Evolutionary conservation across 2,888 invertebrate species (phyloP).

Genomic region (Anarsia innoxiella): DNA sequence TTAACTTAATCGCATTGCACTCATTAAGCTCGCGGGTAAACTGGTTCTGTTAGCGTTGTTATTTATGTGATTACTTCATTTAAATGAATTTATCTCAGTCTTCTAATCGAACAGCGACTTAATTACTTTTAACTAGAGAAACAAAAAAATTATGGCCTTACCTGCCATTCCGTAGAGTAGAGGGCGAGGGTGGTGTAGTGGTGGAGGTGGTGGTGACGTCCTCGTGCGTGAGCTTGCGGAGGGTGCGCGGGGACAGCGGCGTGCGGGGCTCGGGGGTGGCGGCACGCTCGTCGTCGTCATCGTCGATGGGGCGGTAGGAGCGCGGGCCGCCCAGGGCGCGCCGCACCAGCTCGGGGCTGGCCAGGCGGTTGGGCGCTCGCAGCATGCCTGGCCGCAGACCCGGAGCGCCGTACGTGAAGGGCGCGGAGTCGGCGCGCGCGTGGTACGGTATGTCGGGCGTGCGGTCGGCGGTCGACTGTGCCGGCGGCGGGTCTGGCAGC

Average conservation of each 20-base stretch:
- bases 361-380: constrained; percentile 82
- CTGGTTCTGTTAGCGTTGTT: constrained; percentile 30
- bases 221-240: constrained; percentile 56
- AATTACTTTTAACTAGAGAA: too few relatives aligned
- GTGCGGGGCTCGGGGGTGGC: constrained; percentile 47
- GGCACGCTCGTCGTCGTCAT: constrained; percentile 57
- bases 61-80: constrained; percentile 23
- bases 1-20: constrained; percentile 23
- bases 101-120: too few relatives aligned
- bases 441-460: constrained; percentile 87
- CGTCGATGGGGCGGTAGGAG: constrained; percentile 53
- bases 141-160: constrained; percentile 25
- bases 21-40: constrained; percentile 24
- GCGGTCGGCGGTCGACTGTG: constrained; percentile 68
- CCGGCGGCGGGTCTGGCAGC: constrained; percentile 77
- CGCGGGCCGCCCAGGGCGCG: constrained; percentile 76
- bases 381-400: constrained; percentile 77
- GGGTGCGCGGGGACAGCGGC: constrained; percentile 51
- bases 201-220: constrained; percentile 54
- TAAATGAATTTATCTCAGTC: too few relatives aligned
- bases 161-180: constrained; percentile 58
- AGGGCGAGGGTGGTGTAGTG: constrained; percentile 27
- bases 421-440: constrained; percentile 91
- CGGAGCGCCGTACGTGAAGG: constrained; percentile 90
- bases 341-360: constrained; percentile 88